Base-by-base conservation (phyloP, 2,888 invertebrate species). In the Thymelicus acteon region DNA sequence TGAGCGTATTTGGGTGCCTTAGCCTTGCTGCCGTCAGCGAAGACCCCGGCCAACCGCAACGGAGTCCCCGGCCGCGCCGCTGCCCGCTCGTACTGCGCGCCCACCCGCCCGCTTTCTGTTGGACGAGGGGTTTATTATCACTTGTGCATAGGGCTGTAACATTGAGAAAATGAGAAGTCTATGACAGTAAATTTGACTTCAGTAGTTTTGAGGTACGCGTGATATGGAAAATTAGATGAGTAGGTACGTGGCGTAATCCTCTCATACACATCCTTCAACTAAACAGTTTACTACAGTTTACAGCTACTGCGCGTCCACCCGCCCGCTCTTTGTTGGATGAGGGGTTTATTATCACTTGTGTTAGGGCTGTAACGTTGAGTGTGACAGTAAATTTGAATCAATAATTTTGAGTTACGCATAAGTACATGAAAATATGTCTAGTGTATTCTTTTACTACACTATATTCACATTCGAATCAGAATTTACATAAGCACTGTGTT, bases 11-110 rank as follows among this genome's bases (percentile, higher is more conserved):
- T 92, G 0, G 95, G 95, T 13, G 93, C 93, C 77, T 91, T 91
- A 7, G 93, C 92, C 65, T 92, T 92, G 78, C 92, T 92, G 75
- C 96, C 95, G 86, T 97, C 97, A 73, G 96, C 96, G 86, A 96
- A 97, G 60, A 97, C 96, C 0, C 96, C 97, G 13, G 97, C 93
- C 60, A 97, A 89, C 58, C 96, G 95, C 77, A 96, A 95, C 49
- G 96, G 96, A 74, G 96, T 96, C 0, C 97, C 97, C 0, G 96
- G 95, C 66, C 95, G 91, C 57, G 96, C 95, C 69, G 95, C 96
- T n/a, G 96, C 95, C 78, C 96, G 95, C 77, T 96, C 94, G 81
- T 97, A 97, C 84, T 93, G 93, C 67, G 87, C 93, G 7, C 93
- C 93, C 52, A 91, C 85, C 70, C 82, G 83, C 70, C 84, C 92